Conservation (phyloP, 2,113 vertebrate genomes). For the Phycodurus eques region DNA sequence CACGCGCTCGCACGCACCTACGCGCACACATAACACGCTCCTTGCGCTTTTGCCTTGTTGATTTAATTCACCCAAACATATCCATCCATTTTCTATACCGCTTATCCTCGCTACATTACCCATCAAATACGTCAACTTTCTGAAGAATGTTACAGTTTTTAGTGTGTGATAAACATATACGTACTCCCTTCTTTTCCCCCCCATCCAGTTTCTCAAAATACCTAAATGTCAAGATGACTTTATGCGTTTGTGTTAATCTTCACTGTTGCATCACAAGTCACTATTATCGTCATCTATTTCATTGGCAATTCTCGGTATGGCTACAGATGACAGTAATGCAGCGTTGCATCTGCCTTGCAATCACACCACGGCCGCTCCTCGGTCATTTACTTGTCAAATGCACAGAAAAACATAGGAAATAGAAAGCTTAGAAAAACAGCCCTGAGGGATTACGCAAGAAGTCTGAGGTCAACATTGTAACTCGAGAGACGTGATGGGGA, state of each 20-base stretch:
- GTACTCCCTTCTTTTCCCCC: neutral
- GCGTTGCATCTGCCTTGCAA: slow-evolving; percentile 12
- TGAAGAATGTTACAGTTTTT: neutral
- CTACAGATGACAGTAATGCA: neutral
- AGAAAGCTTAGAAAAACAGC: slow-evolving; percentile 28
- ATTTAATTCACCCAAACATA: no score
- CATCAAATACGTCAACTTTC: no score
- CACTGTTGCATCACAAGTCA: neutral
- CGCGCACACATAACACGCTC: no score
- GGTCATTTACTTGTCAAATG: slow-evolving; percentile 14
- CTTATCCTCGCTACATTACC: no score
- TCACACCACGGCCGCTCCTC: slow-evolving; percentile 4
- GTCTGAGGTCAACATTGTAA: slow-evolving; percentile 14
- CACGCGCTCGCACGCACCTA: no score
- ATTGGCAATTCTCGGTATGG: neutral
- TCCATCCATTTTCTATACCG: no score
- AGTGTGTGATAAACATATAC: neutral
- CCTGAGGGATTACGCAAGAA: slow-evolving; percentile 17
- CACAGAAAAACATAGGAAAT: slow-evolving; percentile 1
- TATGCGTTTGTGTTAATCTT: neutral
- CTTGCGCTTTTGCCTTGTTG: no score
- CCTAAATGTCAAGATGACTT: neutral
- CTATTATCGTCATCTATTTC: neutral
- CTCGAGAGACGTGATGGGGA: neutral
- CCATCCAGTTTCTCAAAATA: neutral